phyloP scores from a whole-genome alignment of 2,888 invertebrate genomes.

The Lasioglossum marginatum region DNA sequence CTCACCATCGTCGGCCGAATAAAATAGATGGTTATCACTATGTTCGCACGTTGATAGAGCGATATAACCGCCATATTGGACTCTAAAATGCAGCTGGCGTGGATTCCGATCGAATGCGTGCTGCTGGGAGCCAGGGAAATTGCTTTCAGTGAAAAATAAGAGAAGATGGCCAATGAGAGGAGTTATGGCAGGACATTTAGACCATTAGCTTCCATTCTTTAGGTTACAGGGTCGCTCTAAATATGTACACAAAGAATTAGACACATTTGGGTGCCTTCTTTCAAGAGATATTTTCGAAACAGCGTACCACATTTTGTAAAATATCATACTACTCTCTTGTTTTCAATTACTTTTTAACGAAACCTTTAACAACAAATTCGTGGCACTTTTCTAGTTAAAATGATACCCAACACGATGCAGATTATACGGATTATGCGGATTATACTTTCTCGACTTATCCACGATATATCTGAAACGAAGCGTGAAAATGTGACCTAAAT shows the following conservation, averaged over 20 bases:
- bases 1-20: background rate
- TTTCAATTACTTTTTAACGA: background rate
- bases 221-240: background rate
- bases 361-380: background rate
- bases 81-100: background rate
- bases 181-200: background rate
- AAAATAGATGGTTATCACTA: background rate
- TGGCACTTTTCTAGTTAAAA: background rate
- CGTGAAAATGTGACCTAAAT: background rate
- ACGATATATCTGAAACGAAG: background rate
- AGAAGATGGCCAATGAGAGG: background rate
- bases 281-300: background rate
- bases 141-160: background rate
- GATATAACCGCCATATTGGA: background rate
- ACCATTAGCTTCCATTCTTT: background rate
- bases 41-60: slow-evolving; percentile 1
- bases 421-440: too few relatives aligned
- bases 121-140: background rate
- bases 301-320: background rate
- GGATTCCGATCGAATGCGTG: background rate
- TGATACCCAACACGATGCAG: background rate
- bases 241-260: background rate
- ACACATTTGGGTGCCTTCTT: background rate
- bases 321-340: background rate
- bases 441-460: background rate